Evolutionary conservation across 1,140 invertebrate species (phyloP), one percentile per base, ranked within the genome.

Genomic region (Drosophila punjabiensis): DNA sequence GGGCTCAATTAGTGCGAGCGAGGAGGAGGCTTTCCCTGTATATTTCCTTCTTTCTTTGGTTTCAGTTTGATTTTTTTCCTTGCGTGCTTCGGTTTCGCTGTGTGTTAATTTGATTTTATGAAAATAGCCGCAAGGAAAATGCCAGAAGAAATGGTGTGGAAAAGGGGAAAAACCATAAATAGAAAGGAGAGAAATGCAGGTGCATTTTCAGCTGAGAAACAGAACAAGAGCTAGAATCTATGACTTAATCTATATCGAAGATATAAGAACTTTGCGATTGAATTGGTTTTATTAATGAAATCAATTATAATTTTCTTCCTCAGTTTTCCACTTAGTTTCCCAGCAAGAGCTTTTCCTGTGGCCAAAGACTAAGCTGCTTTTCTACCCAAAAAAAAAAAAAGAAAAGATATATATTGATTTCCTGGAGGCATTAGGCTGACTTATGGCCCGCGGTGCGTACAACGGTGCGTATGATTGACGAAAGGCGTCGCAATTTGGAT

Each of bases 31-130:
- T 20, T 73, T 41, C 18, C 33, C 43, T 3, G 24, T 13, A 20
- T 48, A 48, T 50, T 32, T 18, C 5, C 7, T 55, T 0, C 8
- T 5, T 50, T 28, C 16, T 0, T 47, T 28, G n/a, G 33, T 56
- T 37, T 24, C 24, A 33, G 48, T 52, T 65, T 24, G 30, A 5
- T 30, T 50, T 64, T 50, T 64, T 55, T 4, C 50, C 45, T 59
- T 68, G 70, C 70, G 68, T 74, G 67, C 70, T 48, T 45, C 52
- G 59, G 41, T 41, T 68, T 37, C 18, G 33, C 53, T 67, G 58
- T 80, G 78, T 66, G 63, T 81, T 81, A 81, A 81, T 81, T 81
- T 81, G 78, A 81, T 81, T 81, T 81, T 68, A 81, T 81, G 69
- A 55, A 81, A 75, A 75, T 75, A 75, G 37, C 61, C 55, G 16